A percentile compares a stretch with the other conserved stretches of the same genome.
phyloP scores from a whole-genome alignment of 2,888 invertebrate species.

The Laothoe populi region DNA sequence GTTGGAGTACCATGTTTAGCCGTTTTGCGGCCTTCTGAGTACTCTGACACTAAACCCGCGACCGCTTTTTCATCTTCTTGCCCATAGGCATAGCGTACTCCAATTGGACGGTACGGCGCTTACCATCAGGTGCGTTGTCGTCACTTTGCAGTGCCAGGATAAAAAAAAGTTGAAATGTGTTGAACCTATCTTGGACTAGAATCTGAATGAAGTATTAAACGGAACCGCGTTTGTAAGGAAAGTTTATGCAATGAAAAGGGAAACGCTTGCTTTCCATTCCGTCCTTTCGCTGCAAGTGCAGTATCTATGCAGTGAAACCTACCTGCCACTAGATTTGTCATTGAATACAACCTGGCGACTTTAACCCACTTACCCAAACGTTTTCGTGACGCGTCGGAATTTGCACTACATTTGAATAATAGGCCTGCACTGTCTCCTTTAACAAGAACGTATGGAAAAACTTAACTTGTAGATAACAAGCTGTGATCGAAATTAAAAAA shows the following conservation, averaged over 20 bases:
- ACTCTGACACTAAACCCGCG: too few species aligned
- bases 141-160: too few species aligned
- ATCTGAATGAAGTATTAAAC: constrained; percentile 5
- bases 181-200: not conserved
- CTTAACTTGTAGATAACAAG: constrained; percentile 41
- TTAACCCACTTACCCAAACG: constrained; percentile 67
- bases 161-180: not conserved
- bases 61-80: too few species aligned
- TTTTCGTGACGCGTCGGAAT: constrained; percentile 70
- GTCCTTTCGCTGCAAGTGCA: constrained; percentile 52
- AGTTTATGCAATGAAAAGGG: constrained; percentile 42
- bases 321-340: constrained; percentile 52
- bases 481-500: constrained; percentile 37
- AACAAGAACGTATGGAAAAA: constrained; percentile 62
- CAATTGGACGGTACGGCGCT: too few species aligned
- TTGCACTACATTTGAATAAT: constrained; percentile 72
- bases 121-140: too few species aligned
- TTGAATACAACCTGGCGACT: constrained; percentile 57
- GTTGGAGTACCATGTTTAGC: too few species aligned
- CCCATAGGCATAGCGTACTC: too few species aligned
- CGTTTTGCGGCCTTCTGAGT: too few species aligned
- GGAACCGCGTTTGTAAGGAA: constrained; percentile 12
- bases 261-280: constrained; percentile 62
- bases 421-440: constrained; percentile 58
- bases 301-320: constrained; percentile 58